phyloP scores from a whole-genome alignment of 2,888 invertebrate species.

The Acanthoscelides obtectus region DNA sequence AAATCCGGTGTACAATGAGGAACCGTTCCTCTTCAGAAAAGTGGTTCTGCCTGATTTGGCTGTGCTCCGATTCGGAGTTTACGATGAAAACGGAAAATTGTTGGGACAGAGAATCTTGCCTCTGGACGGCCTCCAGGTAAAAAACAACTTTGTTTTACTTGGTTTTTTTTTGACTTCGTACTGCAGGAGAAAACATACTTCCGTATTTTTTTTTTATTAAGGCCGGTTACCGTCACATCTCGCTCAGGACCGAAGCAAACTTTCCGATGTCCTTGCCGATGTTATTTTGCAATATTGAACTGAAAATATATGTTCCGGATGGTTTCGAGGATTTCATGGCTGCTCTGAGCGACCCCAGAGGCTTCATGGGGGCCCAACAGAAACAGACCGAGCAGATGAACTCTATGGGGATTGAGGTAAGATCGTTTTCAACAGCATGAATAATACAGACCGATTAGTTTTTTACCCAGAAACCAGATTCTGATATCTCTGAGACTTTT shows the following conservation, averaged over 20 bases:
- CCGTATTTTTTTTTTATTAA: slow-evolving; percentile 51
- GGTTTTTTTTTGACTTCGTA: too few species aligned
- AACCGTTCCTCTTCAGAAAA: slow-evolving; percentile 96
- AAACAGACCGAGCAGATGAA: slow-evolving; percentile 90
- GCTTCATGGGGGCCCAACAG: slow-evolving; percentile 82
- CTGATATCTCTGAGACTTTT: too few species aligned
- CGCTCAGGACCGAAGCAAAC: slow-evolving; percentile 95
- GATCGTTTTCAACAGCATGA: slow-evolving; percentile 43
- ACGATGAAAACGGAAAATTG: slow-evolving; percentile 90
- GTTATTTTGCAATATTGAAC: slow-evolving; percentile 97
- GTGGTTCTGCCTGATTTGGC: slow-evolving; percentile 98
- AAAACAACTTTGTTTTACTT: too few species aligned
- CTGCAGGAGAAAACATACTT: slow-evolving; percentile 45
- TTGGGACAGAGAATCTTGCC: slow-evolving; percentile 97
- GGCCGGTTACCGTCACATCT: slow-evolving; percentile 96
- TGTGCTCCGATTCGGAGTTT: slow-evolving; percentile 95
- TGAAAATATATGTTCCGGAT: slow-evolving; percentile 99
- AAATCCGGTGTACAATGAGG: slow-evolving; percentile 99
- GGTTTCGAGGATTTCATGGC: slow-evolving; percentile 99
- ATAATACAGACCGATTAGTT: not conserved
- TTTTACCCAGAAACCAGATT: too few species aligned
- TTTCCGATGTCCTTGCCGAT: slow-evolving; percentile 98
- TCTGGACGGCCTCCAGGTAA: slow-evolving; percentile 74
- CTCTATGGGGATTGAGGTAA: slow-evolving; percentile 84
- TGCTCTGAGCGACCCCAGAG: slow-evolving; percentile 90